Conservation (phyloP, 2,797 vertebrate species). For the Sebastes oblongus region DNA sequence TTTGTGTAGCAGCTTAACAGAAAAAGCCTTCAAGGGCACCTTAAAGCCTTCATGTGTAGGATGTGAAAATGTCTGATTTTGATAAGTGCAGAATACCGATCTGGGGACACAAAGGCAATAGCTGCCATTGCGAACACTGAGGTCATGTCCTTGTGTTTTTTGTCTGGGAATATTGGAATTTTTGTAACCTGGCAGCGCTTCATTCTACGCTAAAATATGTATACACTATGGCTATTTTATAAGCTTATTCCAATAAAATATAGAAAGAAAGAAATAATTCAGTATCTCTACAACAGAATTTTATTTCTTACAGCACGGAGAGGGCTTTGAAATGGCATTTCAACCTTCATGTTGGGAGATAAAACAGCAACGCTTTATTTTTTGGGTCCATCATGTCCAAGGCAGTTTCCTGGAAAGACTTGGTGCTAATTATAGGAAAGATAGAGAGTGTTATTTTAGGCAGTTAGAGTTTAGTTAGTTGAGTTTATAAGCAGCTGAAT, state of each 20-base stretch:
- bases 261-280: not conserved
- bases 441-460: not conserved
- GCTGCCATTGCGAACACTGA: not conserved
- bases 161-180: not conserved
- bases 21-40: conserved; percentile 3
- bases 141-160: not conserved
- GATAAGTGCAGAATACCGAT: not conserved
- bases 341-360: not conserved
- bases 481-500: not conserved
- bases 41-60: conserved; percentile 1
- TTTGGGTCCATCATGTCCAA: not conserved
- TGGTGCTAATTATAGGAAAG: not conserved
- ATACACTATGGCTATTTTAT: not conserved
- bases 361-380: not conserved
- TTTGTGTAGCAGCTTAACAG: conserved; percentile 10
- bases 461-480: not conserved
- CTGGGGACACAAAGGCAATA: not conserved
- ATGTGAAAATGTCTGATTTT: conserved; percentile 25
- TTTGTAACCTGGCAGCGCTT: not conserved
- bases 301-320: not conserved
- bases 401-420: not conserved
- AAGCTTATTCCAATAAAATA: not conserved
- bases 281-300: not conserved
- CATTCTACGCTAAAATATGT: not conserved
- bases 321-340: not conserved